Conservation (phyloP, 2,888 invertebrate species). For the Parnassius orleans region DNA sequence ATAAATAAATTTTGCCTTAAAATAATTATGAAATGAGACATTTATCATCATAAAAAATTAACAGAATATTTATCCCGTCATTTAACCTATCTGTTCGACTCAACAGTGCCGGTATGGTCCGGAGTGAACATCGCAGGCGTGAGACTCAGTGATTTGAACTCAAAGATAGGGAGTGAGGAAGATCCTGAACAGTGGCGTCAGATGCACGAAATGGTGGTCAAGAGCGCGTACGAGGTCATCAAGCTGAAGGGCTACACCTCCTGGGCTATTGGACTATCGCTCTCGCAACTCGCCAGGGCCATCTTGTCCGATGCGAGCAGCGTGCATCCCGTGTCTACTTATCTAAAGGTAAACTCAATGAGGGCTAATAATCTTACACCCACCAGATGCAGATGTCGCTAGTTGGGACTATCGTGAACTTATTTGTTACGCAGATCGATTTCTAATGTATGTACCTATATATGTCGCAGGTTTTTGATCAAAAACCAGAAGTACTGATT, state of each 20-base stretch:
- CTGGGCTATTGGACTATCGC: conserved; percentile 93
- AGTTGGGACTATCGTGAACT: no score
- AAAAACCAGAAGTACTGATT: no score
- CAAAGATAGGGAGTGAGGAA: conserved; percentile 84
- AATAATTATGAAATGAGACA: no score
- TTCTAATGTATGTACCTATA: no score
- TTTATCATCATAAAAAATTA: no score
- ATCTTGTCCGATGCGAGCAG: conserved; percentile 87
- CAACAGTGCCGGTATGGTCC: conserved; percentile 93
- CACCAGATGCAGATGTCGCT: no score
- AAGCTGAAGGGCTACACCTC: conserved; percentile 94
- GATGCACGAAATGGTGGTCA: conserved; percentile 89
- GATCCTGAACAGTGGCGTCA: conserved; percentile 91
- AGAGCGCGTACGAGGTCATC: conserved; percentile 94
- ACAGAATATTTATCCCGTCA: no score
- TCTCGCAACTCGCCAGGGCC: conserved; percentile 85
- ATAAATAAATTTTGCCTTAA: no score
- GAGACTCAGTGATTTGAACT: conserved; percentile 88
- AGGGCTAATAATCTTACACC: no score
- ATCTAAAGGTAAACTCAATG: conserved; percentile 82
- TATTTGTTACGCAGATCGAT: no score
- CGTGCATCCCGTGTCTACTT: conserved; percentile 90
- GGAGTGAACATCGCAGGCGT: conserved; percentile 96
- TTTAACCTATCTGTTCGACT: no score
- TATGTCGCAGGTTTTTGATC: no score